These are phyloP conservation scores for Tretioscincus oriximinensis DNA, from an alignment of 2,113 vertebrate genomes.

Conservation along the genomic window DNA sequence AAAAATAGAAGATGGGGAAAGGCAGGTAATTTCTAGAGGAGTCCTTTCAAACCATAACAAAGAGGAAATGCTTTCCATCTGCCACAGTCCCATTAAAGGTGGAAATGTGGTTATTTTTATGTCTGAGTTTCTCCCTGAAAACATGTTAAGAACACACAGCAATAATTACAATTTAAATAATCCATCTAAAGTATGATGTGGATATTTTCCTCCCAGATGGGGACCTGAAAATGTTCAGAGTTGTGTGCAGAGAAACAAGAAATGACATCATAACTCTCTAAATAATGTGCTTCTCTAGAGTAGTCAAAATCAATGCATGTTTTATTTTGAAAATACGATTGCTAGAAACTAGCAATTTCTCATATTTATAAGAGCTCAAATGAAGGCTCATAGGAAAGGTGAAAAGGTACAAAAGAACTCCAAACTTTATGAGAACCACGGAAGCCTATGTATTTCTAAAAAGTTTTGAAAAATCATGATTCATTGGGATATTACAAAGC, in stretches of 20 bases:
- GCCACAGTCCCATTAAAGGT: constrained; percentile 41
- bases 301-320: constrained; percentile 29
- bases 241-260: constrained; percentile 20
- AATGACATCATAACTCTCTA: constrained; percentile 34
- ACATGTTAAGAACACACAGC: constrained; percentile 51
- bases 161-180: constrained; percentile 35
- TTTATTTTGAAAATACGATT: constrained; percentile 4
- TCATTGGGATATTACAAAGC: no score
- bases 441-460: no score
- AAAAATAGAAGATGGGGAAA: constrained; percentile 32
- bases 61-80: constrained; percentile 39
- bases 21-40: constrained; percentile 40
- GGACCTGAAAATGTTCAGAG: constrained; percentile 31
- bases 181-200: constrained; percentile 22
- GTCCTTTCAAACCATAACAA: constrained; percentile 35
- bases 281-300: constrained; percentile 27
- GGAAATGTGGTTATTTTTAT: constrained; percentile 49
- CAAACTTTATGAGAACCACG: no score
- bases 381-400: not conserved
- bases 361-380: not conserved
- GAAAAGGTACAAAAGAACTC: no score
- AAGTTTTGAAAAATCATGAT: no score
- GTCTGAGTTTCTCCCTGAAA: constrained; percentile 37
- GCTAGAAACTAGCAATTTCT: not conserved
- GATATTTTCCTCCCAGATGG: not conserved